These are phyloP conservation scores for Heliconius erato DNA, from an alignment of 2,888 invertebrate species.

Conservation along the genomic window DNA sequence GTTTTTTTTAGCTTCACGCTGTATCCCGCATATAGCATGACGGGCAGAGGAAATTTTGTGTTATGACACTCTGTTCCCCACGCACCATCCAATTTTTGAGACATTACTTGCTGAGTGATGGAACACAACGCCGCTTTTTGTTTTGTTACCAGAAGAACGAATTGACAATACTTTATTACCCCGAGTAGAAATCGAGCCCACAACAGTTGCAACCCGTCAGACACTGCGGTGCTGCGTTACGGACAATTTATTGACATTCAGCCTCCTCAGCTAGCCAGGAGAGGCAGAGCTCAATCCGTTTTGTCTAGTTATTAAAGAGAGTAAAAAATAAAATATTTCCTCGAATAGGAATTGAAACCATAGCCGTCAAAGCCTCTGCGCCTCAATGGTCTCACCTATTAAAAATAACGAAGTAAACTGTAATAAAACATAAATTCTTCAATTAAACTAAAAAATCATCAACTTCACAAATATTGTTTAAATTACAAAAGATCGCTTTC, in stretches of 20 bases:
- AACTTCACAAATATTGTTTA: neutral
- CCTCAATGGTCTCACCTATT: neutral
- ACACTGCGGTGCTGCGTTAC: too few species aligned
- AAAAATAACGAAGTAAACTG: neutral
- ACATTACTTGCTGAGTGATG: neutral
- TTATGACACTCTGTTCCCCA: neutral
- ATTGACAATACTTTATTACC: too few species aligned
- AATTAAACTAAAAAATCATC: neutral
- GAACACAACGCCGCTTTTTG: neutral
- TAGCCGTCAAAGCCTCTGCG: too few species aligned
- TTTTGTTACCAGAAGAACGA: neutral
- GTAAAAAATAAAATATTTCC: too few species aligned
- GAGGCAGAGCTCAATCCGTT: too few species aligned
- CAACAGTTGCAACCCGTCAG: too few species aligned
- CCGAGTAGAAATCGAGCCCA: too few species aligned
- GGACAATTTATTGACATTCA: too few species aligned
- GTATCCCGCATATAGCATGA: neutral
- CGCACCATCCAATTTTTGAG: neutral
- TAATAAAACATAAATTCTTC: neutral
- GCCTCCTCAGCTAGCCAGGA: too few species aligned
- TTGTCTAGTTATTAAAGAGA: too few species aligned
- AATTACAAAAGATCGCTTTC: conserved; percentile 6
- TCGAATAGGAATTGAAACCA: too few species aligned
- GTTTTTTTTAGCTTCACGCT: neutral
- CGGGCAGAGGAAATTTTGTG: neutral